phyloP scores from a whole-genome alignment of 2,888 invertebrate genomes.

The Lycia hirtaria region DNA sequence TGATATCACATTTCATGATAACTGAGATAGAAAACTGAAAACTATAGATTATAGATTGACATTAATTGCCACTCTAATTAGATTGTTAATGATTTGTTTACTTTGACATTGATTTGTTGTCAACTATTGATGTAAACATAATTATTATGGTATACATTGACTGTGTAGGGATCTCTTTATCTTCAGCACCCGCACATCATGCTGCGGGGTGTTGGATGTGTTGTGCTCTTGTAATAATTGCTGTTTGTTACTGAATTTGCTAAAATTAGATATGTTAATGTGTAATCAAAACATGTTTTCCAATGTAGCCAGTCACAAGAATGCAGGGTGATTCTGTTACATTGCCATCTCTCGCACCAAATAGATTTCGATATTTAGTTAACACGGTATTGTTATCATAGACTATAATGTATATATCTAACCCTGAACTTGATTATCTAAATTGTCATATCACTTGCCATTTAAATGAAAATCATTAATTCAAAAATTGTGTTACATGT shows the following conservation, averaged over 20 bases:
- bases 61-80: no score
- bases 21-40: no score
- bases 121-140: no score
- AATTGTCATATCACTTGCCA: slow-evolving; percentile 87
- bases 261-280: slow-evolving; percentile 56
- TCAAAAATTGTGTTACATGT: slow-evolving; percentile 63
- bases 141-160: no score
- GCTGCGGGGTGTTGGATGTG: slow-evolving; percentile 57
- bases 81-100: no score
- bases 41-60: no score
- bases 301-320: slow-evolving; percentile 52
- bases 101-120: no score
- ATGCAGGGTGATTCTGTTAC: slow-evolving; percentile 64
- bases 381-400: slow-evolving; percentile 57
- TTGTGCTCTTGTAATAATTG: slow-evolving; percentile 66
- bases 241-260: slow-evolving; percentile 64
- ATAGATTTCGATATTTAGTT: slow-evolving; percentile 55
- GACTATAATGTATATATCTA: slow-evolving; percentile 59
- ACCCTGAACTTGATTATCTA: slow-evolving; percentile 53
- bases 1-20: no score
- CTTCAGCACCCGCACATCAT: slow-evolving; percentile 51
- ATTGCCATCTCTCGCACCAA: slow-evolving; percentile 59
- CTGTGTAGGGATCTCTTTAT: slow-evolving; percentile 16
- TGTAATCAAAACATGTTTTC: slow-evolving; percentile 50
- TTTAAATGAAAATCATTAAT: slow-evolving; percentile 76